phyloP scores from a whole-genome alignment of 2,113 vertebrate genomes.

The Lepus timidus region DNA sequence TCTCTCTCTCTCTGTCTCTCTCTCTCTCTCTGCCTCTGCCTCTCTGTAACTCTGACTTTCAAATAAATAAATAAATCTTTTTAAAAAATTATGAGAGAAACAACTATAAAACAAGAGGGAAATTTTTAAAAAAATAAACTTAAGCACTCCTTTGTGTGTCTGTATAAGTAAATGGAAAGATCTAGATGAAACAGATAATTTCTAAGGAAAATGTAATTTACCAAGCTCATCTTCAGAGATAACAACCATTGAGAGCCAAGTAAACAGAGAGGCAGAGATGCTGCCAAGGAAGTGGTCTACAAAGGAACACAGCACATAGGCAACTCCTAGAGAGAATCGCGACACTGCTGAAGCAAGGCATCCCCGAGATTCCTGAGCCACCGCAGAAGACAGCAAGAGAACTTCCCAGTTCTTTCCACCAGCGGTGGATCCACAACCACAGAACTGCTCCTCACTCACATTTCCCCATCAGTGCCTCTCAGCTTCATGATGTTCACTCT shows the following conservation, averaged over 20 bases:
- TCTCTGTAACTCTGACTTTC: too few relatives aligned
- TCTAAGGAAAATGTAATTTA: constrained; percentile 35
- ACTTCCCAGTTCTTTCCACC: neutral
- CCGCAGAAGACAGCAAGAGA: neutral
- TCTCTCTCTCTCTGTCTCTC: too few relatives aligned
- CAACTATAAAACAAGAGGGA: neutral
- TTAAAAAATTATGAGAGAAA: neutral
- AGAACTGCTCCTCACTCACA: neutral
- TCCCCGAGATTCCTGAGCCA: too few relatives aligned
- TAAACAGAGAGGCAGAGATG: neutral
- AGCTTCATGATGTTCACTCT: neutral
- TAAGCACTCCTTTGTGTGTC: neutral
- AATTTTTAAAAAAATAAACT: neutral
- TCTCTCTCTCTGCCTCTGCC: too few relatives aligned
- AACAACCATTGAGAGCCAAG: neutral
- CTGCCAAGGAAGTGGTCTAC: neutral
- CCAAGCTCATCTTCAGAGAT: neutral
- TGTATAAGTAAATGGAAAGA: neutral
- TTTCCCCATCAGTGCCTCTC: neutral
- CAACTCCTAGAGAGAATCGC: neutral
- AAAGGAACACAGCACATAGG: neutral
- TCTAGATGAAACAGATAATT: neutral
- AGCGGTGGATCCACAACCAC: neutral
- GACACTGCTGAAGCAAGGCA: too few relatives aligned
- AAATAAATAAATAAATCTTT: too few relatives aligned